Base-by-base conservation (phyloP, 2,113 vertebrate species). In the Poicephalus meyeri region DNA sequence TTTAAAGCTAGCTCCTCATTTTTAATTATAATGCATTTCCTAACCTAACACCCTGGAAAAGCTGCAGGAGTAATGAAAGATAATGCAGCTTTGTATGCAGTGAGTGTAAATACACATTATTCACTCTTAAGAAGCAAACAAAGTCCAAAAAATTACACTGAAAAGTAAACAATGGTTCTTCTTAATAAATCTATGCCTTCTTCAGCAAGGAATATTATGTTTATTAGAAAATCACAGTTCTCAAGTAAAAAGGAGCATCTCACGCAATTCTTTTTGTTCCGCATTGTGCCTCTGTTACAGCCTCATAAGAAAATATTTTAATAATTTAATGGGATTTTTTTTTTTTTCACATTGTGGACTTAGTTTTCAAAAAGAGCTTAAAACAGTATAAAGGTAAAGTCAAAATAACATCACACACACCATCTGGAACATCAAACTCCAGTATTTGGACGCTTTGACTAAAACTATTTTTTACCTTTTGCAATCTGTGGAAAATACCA, bases 1-100 rank as follows among this genome's bases (percentile, higher is more conserved):
- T 93, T 96, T 95, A 95, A 95, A 76, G 92, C 80, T 88, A 70
- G 66, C 70, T 94, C 65, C 79, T 95, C 10, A 0, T 69, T 95
- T 96, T 96, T 97, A 97, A 97, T 97, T 94, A 97, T 68, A 85
- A 81, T 93, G n/a, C 91, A 91, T 89, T 93, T 95, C 77, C 85
- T 61, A 90, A 52, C 78, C 80, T 80, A 95, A 91, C 90, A 82
- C 70, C 65, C 53, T 21, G 28, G 69, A 74, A 95, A 94, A 61
- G 29, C 80, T 91, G 60, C 80, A 70, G 47, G 68, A 91, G 73
- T 61, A 96, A 93, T 93, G 79, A 80, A 73, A 88, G 87, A 71
- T 96, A 94, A 93, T 86, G 50, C 89, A 73, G 80, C 61, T 84
- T 91, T 86, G 47, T 63, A 46, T 35, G 52, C 60, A 47, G 46